Conservation (phyloP, 2,113 vertebrate species). For the Urocitellus parryii region DNA sequence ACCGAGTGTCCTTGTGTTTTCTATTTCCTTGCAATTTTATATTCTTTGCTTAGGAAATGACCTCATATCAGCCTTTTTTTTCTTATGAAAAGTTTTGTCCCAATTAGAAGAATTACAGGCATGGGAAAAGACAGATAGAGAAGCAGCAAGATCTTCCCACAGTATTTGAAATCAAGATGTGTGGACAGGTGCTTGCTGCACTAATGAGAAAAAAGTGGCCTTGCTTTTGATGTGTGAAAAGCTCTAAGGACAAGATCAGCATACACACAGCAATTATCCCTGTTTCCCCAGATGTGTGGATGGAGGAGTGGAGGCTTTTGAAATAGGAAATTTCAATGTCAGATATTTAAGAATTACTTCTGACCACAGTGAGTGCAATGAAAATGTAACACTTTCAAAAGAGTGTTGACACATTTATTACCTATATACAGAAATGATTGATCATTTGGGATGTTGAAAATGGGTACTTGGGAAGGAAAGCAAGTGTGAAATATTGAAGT, state of each 20-base stretch:
- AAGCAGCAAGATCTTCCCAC: not conserved
- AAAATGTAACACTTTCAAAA: constrained; percentile 74
- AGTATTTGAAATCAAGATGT: constrained; percentile 52
- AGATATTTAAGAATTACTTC: constrained; percentile 62
- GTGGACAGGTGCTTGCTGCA: constrained; percentile 68
- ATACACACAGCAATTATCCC: constrained; percentile 60
- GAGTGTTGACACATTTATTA: constrained; percentile 78
- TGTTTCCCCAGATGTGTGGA: constrained; percentile 34
- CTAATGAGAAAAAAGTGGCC: constrained; percentile 65
- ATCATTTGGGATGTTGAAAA: constrained; percentile 70
- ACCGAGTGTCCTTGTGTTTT: not conserved
- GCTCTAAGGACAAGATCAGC: constrained; percentile 54
- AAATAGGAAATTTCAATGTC: constrained; percentile 58
- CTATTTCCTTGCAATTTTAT: not conserved
- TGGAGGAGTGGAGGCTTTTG: not conserved
- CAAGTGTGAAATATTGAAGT: constrained; percentile 61
- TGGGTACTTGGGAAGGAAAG: constrained; percentile 49
- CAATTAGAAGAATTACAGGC: constrained; percentile 54
- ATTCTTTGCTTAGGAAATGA: constrained; percentile 33
- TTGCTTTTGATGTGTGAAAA: constrained; percentile 64
- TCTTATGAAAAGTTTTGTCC: not conserved
- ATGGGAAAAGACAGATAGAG: constrained; percentile 21
- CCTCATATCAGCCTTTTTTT: not conserved
- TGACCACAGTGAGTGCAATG: constrained; percentile 46
- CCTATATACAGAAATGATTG: constrained; percentile 67